A percentile compares a stretch with the other conserved stretches of the same genome.
These are phyloP conservation scores for Cydia amplana DNA, from an alignment of 1,140 invertebrate species.

Conservation along the genomic window DNA sequence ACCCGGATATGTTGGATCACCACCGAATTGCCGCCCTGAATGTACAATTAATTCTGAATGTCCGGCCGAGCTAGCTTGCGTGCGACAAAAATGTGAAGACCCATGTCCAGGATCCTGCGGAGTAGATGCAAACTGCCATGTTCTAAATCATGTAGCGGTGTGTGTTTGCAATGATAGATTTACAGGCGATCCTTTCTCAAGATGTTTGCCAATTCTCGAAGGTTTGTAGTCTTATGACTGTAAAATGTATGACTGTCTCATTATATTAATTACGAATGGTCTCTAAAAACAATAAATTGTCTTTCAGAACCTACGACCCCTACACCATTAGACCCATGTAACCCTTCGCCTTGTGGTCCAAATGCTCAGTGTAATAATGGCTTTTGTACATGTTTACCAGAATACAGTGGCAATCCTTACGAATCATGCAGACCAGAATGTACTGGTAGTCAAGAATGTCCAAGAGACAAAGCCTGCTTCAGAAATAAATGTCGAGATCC, in stretches of 20 bases:
- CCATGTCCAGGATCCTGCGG: slow-evolving; percentile 89
- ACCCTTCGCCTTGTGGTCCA: slow-evolving; percentile 89
- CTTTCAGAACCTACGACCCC: slow-evolving; percentile 67
- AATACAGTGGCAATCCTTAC: slow-evolving; percentile 89
- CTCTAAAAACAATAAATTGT: slow-evolving; percentile 16
- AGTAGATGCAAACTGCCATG: slow-evolving; percentile 85
- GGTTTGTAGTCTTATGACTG: slow-evolving; percentile 49
- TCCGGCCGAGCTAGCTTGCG: slow-evolving; percentile 84
- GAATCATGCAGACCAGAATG: slow-evolving; percentile 91
- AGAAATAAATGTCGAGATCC: slow-evolving; percentile 91
- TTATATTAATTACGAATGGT: slow-evolving; percentile 34
- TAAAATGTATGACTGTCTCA: not conserved
- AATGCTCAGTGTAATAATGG: slow-evolving; percentile 86
- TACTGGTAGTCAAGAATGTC: slow-evolving; percentile 89
- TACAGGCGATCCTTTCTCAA: slow-evolving; percentile 88
- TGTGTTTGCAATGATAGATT: slow-evolving; percentile 86
- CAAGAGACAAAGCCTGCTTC: slow-evolving; percentile 88
- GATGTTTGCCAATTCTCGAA: slow-evolving; percentile 81
- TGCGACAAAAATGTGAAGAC: slow-evolving; percentile 86
- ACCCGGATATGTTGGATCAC: slow-evolving; percentile 86
- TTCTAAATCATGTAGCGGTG: slow-evolving; percentile 87
- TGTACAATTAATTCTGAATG: slow-evolving; percentile 88
- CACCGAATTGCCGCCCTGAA: slow-evolving; percentile 87
- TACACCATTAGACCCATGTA: slow-evolving; percentile 82
- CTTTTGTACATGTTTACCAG: slow-evolving; percentile 85